Conservation (phyloP, 2,888 invertebrate genomes). For the Drosophila siamana region DNA sequence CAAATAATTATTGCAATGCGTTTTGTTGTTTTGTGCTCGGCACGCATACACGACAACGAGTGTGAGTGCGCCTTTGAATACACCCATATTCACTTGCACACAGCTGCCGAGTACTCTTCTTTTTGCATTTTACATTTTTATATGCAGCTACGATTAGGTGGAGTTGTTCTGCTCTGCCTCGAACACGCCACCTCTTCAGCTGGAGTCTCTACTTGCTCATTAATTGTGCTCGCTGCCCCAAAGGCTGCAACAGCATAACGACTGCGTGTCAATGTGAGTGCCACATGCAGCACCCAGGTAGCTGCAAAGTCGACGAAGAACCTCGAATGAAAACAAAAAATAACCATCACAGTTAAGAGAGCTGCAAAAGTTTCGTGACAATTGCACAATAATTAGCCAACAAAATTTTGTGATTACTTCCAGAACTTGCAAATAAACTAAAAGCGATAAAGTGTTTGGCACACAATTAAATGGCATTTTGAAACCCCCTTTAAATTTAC, state of each 20-base stretch:
- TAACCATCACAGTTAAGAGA: no score
- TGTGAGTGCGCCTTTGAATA: constrained; percentile 13
- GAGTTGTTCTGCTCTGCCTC: constrained; percentile 13
- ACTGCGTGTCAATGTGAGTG: constrained; percentile 15
- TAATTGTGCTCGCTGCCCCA: constrained; percentile 10
- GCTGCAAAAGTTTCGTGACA: no score
- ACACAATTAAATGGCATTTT: no score
- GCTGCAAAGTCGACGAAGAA: no score
- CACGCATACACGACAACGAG: constrained; percentile 20
- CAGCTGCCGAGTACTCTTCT: neutral
- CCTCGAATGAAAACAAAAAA: no score
- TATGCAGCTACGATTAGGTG: constrained; percentile 3
- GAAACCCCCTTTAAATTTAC: no score
- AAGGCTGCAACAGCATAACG: constrained; percentile 32
- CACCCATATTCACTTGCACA: neutral
- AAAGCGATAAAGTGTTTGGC: no score
- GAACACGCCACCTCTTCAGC: constrained; percentile 34
- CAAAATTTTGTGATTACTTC: no score
- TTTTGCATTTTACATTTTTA: neutral
- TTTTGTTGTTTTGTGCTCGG: constrained; percentile 35
- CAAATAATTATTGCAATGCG: constrained; percentile 53
- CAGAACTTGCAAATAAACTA: no score
- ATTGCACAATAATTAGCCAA: no score
- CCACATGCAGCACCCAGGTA: neutral
- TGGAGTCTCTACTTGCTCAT: constrained; percentile 43